Evolutionary conservation across 1,140 invertebrate species (phyloP).

Genomic region (Stenopsyche tienmushanensis): DNA sequence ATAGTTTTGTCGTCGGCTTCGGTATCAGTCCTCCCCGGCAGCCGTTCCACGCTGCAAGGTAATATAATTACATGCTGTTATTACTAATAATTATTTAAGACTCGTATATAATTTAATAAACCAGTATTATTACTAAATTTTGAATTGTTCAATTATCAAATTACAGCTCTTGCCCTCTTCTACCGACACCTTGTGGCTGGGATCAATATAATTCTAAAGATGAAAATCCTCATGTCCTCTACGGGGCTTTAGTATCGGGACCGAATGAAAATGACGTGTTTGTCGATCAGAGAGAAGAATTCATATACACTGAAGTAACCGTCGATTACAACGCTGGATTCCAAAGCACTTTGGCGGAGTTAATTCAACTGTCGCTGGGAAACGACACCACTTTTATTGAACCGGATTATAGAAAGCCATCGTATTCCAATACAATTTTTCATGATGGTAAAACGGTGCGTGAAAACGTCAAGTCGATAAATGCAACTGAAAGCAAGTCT

Average conservation of each 20-base stretch:
- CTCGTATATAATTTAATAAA: no score
- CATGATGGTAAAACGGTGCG: background rate
- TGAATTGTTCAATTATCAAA: background rate
- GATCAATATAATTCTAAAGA: conserved; percentile 48
- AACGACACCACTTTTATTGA: background rate
- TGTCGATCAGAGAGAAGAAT: conserved; percentile 56
- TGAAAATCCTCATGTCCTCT: conserved; percentile 58
- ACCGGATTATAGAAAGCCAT: background rate
- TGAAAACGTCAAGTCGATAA: background rate
- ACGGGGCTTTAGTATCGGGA: conserved; percentile 61
- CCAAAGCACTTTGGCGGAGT: conserved; percentile 52
- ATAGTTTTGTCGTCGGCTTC: conserved; percentile 66
- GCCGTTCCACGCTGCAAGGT: conserved; percentile 59
- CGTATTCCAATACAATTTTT: conserved; percentile 12
- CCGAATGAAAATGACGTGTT: conserved; percentile 59
- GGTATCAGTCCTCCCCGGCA: conserved; percentile 60
- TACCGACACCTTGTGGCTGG: conserved; percentile 57
- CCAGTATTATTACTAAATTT: conserved; percentile 19
- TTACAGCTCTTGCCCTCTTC: conserved; percentile 56
- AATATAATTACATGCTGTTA: conserved; percentile 30
- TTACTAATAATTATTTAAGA: conserved; percentile 17
- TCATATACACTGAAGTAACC: conserved; percentile 60
- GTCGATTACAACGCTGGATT: conserved; percentile 63
- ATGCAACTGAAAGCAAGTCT: no score
- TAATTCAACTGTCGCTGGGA: conserved; percentile 16